Conservation (phyloP, 2,113 vertebrate genomes). For the Ia io region DNA sequence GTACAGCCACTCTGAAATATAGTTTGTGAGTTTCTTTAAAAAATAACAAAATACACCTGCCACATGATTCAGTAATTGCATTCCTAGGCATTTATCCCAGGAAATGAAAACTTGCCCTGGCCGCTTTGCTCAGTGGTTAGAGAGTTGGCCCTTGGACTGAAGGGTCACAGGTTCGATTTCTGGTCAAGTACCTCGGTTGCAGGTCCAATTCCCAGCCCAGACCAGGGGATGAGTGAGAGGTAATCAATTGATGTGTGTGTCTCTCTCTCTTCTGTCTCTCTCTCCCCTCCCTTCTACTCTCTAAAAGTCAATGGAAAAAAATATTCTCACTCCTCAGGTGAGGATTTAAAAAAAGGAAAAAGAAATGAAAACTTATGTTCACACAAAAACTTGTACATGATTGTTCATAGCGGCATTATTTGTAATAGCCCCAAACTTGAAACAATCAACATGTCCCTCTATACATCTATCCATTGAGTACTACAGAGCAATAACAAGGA, state of each 20-base stretch:
- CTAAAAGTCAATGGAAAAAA: no score
- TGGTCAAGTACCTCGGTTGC: no score
- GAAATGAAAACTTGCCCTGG: background rate
- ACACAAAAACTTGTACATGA: background rate
- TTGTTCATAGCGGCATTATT: background rate
- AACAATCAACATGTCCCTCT: background rate
- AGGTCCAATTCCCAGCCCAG: no score
- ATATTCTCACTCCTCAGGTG: no score
- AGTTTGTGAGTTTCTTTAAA: background rate
- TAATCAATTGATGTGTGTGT: no score
- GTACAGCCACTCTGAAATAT: background rate
- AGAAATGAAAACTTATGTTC: background rate
- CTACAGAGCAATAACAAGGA: background rate
- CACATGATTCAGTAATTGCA: background rate
- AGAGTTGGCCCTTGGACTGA: no score
- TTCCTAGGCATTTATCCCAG: background rate
- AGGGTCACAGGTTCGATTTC: no score
- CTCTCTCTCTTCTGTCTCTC: no score
- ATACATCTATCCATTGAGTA: background rate
- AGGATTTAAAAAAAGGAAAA: no score
- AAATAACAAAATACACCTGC: background rate
- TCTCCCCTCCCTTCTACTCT: no score
- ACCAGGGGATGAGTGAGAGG: no score
- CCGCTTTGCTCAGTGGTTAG: no score
- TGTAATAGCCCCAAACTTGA: background rate